phyloP scores from a whole-genome alignment of 2,888 invertebrate genomes.

The Ophion slaviceki region DNA sequence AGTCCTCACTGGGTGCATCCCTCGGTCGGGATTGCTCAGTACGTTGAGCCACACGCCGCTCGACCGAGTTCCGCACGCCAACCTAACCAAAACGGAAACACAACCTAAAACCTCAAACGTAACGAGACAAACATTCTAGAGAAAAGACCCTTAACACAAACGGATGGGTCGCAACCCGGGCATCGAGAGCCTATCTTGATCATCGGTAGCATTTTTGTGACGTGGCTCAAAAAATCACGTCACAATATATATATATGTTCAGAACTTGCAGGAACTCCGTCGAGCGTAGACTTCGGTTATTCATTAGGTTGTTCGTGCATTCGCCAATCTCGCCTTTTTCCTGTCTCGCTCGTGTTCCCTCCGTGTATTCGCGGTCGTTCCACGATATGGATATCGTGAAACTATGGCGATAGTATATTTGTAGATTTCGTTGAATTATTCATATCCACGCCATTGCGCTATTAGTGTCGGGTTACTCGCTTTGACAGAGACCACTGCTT shows the following conservation, averaged over 20 bases:
- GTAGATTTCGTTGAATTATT: constrained; percentile 77
- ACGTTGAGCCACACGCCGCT: too few relatives aligned
- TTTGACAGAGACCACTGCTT: constrained; percentile 79
- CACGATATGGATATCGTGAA: constrained; percentile 41
- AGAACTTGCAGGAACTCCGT: background rate
- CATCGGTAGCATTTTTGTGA: too few relatives aligned
- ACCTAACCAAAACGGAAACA: too few relatives aligned
- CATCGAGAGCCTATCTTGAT: too few relatives aligned
- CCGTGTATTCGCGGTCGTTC: background rate
- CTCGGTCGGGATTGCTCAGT: too few relatives aligned
- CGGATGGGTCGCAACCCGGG: too few relatives aligned
- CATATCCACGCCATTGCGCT: constrained; percentile 75
- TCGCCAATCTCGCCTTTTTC: constrained; percentile 5
- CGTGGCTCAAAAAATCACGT: too few relatives aligned
- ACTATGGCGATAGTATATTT: constrained; percentile 52
- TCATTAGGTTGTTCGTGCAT: background rate
- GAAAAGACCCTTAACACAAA: too few relatives aligned
- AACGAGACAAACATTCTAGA: too few relatives aligned
- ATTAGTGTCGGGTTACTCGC: constrained; percentile 78
- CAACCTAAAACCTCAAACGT: too few relatives aligned
- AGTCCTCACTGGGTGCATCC: too few relatives aligned
- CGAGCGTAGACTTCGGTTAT: background rate
- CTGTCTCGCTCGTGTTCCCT: constrained; percentile 1
- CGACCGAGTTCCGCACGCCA: too few relatives aligned
- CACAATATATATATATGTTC: background rate